Base-by-base conservation (phyloP, 30 jellyfish, hydroid and myxozoan species). In the Aurelia sp. region DNA sequence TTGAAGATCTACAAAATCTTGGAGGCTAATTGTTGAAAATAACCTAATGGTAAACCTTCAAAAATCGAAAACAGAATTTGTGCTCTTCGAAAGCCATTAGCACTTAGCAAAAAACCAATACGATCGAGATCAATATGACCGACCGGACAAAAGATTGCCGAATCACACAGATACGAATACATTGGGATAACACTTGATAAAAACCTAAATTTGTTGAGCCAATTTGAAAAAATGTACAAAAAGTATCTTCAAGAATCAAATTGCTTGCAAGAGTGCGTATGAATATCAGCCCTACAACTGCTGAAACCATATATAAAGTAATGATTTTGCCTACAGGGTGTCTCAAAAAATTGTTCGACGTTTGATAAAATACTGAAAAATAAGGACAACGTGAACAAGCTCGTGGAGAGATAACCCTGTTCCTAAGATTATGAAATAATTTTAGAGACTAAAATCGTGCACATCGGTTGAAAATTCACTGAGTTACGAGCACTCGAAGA, bases 51-150 rank as follows among this genome's bases (percentile, higher is more conserved):
- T 27, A 27, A 27, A 27, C 33, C 33, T 27, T 27, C 1, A 27
- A 27, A 27, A 27, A 27, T 22, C 3, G 30, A 60, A 60, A 65
- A 33, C 76, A 65, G 76, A 65, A 65, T 65, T 33, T 65, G 77
- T 66, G 77, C 77, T 66, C 77, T 11, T 66, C 77, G 77, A 27
- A 35, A 65, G 63, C 60, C 77, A 66, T 66, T 62, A 66, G 77
- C 3, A 66, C 21, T 66, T 66, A 35, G 77, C 77, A 66, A 66
- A 66, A 66, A 66, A 11, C 77, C 50, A 3, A 66, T 66, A 27
- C 63, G 6, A 66, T 66, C 7, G 27, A 66, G 77, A 66, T 66
- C 6, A 66, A 66, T 66, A 66, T 11, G 77, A 66, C 77, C 63
- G 77, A 66, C 77, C 63, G 55, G 55, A 2, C 77, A 66, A 35